Conservation (phyloP, 1,140 invertebrate genomes). For the Eufriesea mexicana region DNA sequence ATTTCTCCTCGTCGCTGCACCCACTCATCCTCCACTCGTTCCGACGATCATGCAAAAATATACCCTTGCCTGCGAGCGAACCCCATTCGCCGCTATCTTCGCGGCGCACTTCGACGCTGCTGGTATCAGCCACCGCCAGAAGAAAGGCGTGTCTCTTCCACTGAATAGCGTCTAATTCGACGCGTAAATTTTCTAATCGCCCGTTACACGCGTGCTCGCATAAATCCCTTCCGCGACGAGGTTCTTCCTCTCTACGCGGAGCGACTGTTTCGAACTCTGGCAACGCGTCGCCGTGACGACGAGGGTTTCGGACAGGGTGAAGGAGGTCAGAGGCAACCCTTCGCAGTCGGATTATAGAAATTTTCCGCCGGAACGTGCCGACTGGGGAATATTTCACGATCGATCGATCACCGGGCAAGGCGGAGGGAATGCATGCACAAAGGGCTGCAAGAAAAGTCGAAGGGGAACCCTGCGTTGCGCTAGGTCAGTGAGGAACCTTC, state of each 20-base stretch:
- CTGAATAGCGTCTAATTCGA: constrained; percentile 54
- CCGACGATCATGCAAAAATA: constrained; percentile 20
- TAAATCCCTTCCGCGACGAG: constrained; percentile 49
- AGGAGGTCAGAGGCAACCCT: constrained; percentile 35
- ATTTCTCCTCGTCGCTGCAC: background rate
- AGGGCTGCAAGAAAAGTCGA: constrained; percentile 51
- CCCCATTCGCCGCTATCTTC: constrained; percentile 31
- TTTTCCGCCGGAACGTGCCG: constrained; percentile 56
- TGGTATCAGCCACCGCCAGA: constrained; percentile 44
- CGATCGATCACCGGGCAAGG: constrained; percentile 48
- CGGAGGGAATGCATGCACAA: background rate
- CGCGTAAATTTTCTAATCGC: constrained; percentile 55
- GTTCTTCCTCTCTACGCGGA: background rate
- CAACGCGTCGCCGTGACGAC: too few species aligned
- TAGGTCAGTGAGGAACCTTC: constrained; percentile 56
- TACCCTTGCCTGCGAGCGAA: too few species aligned
- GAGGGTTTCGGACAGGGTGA: background rate
- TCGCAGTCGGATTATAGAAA: constrained; percentile 37
- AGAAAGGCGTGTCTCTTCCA: constrained; percentile 31
- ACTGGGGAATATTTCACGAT: constrained; percentile 60
- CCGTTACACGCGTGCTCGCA: constrained; percentile 37
- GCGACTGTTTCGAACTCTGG: too few species aligned
- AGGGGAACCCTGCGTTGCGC: constrained; percentile 32
- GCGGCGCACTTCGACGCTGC: background rate
- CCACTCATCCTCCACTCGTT: background rate